phyloP scores from a whole-genome alignment of 2,797 vertebrate genomes.

The Falco rusticolus region DNA sequence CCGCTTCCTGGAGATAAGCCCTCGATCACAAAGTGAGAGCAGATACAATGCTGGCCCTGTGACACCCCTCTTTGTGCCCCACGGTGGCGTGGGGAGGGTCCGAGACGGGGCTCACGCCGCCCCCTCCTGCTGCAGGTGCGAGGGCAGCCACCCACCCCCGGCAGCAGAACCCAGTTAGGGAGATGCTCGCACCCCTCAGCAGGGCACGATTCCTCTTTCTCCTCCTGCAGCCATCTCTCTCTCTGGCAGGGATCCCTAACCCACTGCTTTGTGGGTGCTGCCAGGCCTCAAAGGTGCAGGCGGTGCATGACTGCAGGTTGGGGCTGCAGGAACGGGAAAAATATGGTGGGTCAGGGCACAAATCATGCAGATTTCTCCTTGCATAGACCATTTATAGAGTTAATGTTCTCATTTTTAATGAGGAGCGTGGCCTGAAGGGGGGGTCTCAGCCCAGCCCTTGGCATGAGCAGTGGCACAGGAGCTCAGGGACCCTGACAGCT shows the following conservation, averaged over 20 bases:
- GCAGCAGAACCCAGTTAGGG: background rate
- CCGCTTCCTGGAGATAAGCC: conserved; percentile 27
- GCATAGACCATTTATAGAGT: background rate
- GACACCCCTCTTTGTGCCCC: background rate
- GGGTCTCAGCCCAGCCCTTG: background rate
- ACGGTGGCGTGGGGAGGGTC: background rate
- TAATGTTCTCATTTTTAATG: background rate
- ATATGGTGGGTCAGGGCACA: background rate
- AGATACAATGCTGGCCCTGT: background rate
- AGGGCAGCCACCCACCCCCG: background rate
- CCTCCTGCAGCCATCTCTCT: background rate
- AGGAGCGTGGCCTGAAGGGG: background rate
- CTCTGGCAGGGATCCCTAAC: background rate
- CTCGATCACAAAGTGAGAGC: background rate
- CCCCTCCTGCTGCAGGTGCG: background rate
- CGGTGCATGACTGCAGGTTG: rapidly evolving
- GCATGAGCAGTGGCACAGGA: background rate
- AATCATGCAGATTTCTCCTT: background rate
- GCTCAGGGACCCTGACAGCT: rapidly evolving
- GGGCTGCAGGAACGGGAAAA: background rate
- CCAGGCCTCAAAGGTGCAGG: background rate
- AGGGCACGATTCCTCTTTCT: background rate
- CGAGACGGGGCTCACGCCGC: background rate
- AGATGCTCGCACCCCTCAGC: rapidly evolving
- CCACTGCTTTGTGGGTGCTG: background rate